Evolutionary conservation across 2,113 vertebrate genomes (phyloP).

Genomic region (Eolophus roseicapilla): DNA sequence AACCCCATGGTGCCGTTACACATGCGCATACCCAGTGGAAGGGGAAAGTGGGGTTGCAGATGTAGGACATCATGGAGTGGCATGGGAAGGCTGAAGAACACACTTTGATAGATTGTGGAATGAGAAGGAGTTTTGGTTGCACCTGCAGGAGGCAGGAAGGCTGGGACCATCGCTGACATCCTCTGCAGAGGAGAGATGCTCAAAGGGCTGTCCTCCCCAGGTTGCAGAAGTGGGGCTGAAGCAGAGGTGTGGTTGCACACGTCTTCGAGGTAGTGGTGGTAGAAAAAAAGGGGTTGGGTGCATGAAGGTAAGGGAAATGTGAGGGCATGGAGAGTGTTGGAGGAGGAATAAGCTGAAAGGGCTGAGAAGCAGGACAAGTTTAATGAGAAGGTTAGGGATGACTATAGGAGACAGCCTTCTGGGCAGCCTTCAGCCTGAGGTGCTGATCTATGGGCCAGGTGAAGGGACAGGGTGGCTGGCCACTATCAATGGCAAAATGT

Average conservation of each 20-base stretch:
- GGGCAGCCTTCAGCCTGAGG: background rate
- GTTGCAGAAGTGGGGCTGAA: background rate
- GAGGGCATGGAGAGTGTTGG: no score
- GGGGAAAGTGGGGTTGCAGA: background rate
- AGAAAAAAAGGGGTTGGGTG: background rate
- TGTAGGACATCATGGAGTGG: rapidly evolving
- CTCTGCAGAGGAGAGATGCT: background rate
- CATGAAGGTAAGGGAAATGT: rapidly evolving
- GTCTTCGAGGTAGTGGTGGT: background rate
- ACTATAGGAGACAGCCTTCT: rapidly evolving
- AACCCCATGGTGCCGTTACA: rapidly evolving
- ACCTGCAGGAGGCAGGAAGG: background rate
- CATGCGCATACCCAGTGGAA: rapidly evolving
- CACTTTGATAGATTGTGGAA: background rate
- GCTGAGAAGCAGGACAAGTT: background rate
- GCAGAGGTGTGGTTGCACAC: rapidly evolving
- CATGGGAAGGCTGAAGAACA: background rate
- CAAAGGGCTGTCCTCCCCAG: background rate
- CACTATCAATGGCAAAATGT: background rate
- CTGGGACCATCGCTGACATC: rapidly evolving
- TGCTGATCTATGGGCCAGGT: background rate
- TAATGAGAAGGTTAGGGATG: background rate
- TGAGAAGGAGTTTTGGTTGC: background rate
- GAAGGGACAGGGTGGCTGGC: background rate
- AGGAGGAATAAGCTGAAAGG: background rate